Evolutionary conservation across 2,113 vertebrate genomes (phyloP), one percentile per base, ranked within the genome.

Genomic region (Serilophus lunatus): DNA sequence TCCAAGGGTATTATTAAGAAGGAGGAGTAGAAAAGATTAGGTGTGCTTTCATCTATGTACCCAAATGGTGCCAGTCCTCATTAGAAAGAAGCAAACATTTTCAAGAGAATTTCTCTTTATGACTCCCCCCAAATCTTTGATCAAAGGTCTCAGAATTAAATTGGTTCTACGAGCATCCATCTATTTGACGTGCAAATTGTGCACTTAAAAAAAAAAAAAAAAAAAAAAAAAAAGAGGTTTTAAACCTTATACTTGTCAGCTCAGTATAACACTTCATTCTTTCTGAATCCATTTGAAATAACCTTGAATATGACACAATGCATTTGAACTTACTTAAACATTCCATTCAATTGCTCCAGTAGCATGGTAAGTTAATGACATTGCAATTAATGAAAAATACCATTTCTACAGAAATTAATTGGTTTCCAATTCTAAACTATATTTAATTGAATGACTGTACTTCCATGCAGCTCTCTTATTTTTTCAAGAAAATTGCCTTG

Each of bases 361-460:
- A 80, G 18, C 45, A 94, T 42, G 26, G 79, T 28, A 74, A 89
- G 84, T 86, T 92, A 94, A 93, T 93, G 65, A 87, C 93, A 95
- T 85, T 2, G 82, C 80, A 91, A 78, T 96, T 94, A 94, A 92
- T 59, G 69, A 88, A 82, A 91, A 66, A 77, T 64, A 82, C 15
- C 13, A 77, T 66, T 95, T 76, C 76, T 88, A 24, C 57, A 74
- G 59, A 88, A 95, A 94, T 87, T 90, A 95, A 91, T 74, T 94
- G 56, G 49, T 44, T 93, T 96, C 51, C 47, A 86, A 24, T 84
- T 77, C 68, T 80, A 81, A 82, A 45, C 85, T 75, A 14, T 64
- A 50, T 92, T 96, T 94, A 84, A 96, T 95, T 94, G 96, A 92
- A 87, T 42, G 7, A n/a, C 65, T 86, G 22, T 45, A 87, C 54